A percentile compares a stretch with the other conserved stretches of the same genome.
phyloP scores from a whole-genome alignment of 2,797 vertebrate genomes.

The Channa striata region DNA sequence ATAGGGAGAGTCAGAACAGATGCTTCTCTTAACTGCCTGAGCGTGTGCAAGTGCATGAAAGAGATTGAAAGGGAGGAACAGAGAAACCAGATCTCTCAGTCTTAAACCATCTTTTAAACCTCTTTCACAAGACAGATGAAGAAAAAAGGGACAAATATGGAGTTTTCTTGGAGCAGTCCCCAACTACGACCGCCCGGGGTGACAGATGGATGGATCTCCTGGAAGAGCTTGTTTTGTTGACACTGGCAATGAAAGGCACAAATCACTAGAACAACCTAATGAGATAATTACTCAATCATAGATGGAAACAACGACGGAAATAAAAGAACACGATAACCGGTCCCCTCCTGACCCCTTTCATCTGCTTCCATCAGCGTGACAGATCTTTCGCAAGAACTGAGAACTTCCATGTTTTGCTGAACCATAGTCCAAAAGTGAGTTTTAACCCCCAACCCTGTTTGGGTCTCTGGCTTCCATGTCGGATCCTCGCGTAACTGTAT shows the following conservation, averaged over 20 bases:
- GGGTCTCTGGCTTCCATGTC: constrained; percentile 28
- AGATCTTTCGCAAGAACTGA: constrained; percentile 42
- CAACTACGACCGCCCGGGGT: constrained; percentile 41
- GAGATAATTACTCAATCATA: constrained; percentile 52
- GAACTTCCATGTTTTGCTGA: constrained; percentile 22
- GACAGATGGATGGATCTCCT: constrained; percentile 53
- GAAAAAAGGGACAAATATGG: constrained; percentile 68
- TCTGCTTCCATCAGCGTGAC: constrained; percentile 43
- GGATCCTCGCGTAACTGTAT: constrained; percentile 29
- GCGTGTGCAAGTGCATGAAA: constrained; percentile 8
- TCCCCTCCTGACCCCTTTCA: constrained; percentile 39
- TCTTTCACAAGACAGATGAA: constrained; percentile 36
- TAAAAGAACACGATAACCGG: constrained; percentile 45
- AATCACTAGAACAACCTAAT: constrained; percentile 41
- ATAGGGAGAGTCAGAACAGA: constrained; percentile 12
- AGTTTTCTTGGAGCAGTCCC: constrained; percentile 52
- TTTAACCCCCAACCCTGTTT: constrained; percentile 54
- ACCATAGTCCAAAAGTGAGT: constrained; percentile 13
- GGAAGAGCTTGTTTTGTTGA: constrained; percentile 63
- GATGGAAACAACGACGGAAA: constrained; percentile 44
- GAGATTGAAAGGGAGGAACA: constrained; percentile 16
- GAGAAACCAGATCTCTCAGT: constrained; percentile 39
- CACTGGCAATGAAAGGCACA: constrained; percentile 47
- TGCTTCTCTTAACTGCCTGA: constrained; percentile 13
- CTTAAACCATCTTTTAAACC: constrained; percentile 46